These are phyloP conservation scores for Abscondita cerata DNA, from an alignment of 2,888 invertebrate species.

Conservation along the genomic window DNA sequence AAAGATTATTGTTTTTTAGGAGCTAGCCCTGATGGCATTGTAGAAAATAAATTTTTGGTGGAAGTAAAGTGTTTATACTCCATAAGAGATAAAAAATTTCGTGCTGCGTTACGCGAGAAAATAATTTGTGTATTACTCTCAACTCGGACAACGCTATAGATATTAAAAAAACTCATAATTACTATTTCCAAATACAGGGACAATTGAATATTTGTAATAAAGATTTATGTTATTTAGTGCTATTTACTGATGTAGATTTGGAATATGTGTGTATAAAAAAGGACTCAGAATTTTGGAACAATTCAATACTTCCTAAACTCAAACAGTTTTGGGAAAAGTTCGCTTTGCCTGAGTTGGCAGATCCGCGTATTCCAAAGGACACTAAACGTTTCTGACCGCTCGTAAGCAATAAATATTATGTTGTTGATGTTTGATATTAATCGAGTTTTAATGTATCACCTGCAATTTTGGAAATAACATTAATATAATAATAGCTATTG, in stretches of 20 bases:
- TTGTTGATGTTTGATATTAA: too few relatives aligned
- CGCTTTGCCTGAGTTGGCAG: neutral
- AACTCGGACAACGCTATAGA: neutral
- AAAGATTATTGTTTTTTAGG: neutral
- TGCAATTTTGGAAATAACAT: too few relatives aligned
- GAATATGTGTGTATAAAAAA: neutral
- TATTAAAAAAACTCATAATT: neutral
- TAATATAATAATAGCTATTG: too few relatives aligned
- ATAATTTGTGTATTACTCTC: neutral
- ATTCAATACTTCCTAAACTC: too few relatives aligned
- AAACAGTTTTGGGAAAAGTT: neutral
- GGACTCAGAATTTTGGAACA: neutral
- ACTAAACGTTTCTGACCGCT: too few relatives aligned
- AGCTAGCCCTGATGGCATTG: neutral
- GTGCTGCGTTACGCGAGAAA: neutral
- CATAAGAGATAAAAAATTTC: neutral
- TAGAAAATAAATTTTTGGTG: neutral
- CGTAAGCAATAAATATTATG: too few relatives aligned
- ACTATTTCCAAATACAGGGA: neutral
- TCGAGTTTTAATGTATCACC: too few relatives aligned
- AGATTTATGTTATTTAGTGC: slow-evolving; percentile 4
- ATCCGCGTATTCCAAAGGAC: too few relatives aligned
- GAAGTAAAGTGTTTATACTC: neutral
- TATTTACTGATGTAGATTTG: slow-evolving; percentile 1
- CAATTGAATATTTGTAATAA: slow-evolving; percentile 1